phyloP scores from a whole-genome alignment of 2,113 vertebrate genomes.

The Tachuris rubrigastra region DNA sequence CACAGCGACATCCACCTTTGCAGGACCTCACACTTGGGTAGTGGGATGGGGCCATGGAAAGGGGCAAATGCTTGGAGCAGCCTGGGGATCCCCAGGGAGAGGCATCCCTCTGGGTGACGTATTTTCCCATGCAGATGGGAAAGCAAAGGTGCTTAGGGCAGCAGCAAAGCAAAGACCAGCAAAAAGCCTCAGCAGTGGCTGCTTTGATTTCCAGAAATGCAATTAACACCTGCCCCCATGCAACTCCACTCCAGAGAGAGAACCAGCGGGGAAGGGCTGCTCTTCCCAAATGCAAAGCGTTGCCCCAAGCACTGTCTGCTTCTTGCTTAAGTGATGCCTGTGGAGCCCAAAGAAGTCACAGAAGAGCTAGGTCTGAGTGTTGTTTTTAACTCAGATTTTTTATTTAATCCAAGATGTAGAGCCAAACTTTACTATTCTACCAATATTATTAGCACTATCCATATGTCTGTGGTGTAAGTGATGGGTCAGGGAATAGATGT shows the following conservation, averaged over 20 bases:
- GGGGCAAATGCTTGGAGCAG: accelerated
- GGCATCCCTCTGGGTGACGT: not conserved
- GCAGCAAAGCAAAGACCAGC: not conserved
- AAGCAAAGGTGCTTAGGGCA: not conserved
- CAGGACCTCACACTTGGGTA: accelerated
- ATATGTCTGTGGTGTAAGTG: accelerated
- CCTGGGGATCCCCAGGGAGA: not conserved
- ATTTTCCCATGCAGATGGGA: not conserved
- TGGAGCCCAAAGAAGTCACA: not conserved
- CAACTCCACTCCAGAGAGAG: not conserved
- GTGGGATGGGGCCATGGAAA: not conserved
- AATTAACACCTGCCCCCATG: not conserved
- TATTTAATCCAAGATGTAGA: not conserved
- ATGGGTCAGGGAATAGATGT: not conserved
- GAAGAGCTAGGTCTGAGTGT: not conserved
- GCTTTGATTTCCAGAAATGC: conserved; percentile 36
- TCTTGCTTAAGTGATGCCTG: not conserved
- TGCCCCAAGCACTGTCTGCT: not conserved
- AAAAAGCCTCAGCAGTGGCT: not conserved
- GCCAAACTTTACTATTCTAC: not conserved
- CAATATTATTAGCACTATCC: not conserved
- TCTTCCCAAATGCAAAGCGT: not conserved
- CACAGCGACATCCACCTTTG: not conserved
- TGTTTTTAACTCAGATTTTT: not conserved
- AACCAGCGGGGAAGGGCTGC: not conserved